Conservation (phyloP, 2,113 vertebrate species). For the Pyxicephalus adspersus region DNA sequence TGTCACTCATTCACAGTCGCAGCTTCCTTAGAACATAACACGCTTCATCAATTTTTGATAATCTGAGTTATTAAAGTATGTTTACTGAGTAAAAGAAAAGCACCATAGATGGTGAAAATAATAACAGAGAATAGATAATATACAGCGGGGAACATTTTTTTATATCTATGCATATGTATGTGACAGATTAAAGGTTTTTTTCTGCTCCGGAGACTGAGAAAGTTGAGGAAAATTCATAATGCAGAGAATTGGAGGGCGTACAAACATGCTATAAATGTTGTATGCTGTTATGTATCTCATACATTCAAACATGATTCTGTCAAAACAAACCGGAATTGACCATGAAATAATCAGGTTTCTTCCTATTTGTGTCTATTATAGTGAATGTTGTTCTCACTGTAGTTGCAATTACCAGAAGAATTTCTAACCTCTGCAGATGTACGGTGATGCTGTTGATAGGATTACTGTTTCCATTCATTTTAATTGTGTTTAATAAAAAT, state of each 20-base stretch:
- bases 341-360: constrained; percentile 50
- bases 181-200: constrained; percentile 42
- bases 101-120: constrained; percentile 46
- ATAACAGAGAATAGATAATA: constrained; percentile 34
- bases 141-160: constrained; percentile 19
- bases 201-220: constrained; percentile 32
- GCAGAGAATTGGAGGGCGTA: not conserved
- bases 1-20: constrained; percentile 53
- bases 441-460: not conserved
- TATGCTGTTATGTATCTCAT: constrained; percentile 50
- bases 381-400: constrained; percentile 42
- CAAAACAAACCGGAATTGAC: constrained; percentile 35
- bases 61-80: constrained; percentile 55
- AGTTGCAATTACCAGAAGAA: constrained; percentile 39
- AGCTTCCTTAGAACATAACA: constrained; percentile 46
- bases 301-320: constrained; percentile 53
- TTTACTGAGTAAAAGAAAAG: constrained; percentile 38
- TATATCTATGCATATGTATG: constrained; percentile 47
- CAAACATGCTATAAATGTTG: constrained; percentile 30
- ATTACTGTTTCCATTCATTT: constrained; percentile 35
- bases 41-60: constrained; percentile 55
- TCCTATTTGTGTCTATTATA: constrained; percentile 47
- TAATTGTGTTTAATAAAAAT: constrained; percentile 48
- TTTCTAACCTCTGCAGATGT: constrained; percentile 35
- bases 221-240: constrained; percentile 24